Evolutionary conservation across 2,797 vertebrate species (phyloP), one percentile per base, ranked within the genome.

Genomic region (Lagodon rhomboides): DNA sequence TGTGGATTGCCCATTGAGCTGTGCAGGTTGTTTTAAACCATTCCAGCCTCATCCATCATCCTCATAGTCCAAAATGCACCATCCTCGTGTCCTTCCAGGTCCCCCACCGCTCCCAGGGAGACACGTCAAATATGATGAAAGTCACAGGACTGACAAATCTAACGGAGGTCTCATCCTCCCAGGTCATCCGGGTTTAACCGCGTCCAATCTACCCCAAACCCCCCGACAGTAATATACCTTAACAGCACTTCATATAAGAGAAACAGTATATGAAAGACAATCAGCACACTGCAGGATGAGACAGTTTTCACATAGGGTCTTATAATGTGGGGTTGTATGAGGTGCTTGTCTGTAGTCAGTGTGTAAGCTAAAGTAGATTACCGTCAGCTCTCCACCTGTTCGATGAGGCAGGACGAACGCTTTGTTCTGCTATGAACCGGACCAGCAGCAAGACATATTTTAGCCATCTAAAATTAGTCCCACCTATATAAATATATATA

Each of bases 21-120:
- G 0, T 25, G 16, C 38, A 59, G 9, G 56, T 73, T 65, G 11
- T 73, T 81, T 79, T 44, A 75, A 78, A 72, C 12, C 20, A 38
- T 47, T 17, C 12, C 16, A 38, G 72, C 53, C 22, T 72, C 56
- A 66, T 79, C 63, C 49, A 64, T 79, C 68, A 50, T 54, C 34
- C 7, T 58, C 22, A 5, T 25, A 10, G 20, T 79, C 3, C 10
- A 23, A 51, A 69, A 73, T 7, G 51, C 22, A 27, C 41, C 13
- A 22, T 13, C 23, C 46, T 65, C 68, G 16, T 68, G 47, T 22
- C 8, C 43, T 11, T 5, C 1, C 23, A 13, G 15, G 65, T 16
- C 58, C 15, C 6, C 13, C 20, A 18, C 22, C 22, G 53, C 53
- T 67, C 34, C n/a, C 47, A 64, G 23, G 38, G 53, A 15, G 22